A percentile compares a stretch with the other conserved stretches of the same genome.
Evolutionary conservation across 2,888 invertebrate genomes (phyloP).

Genomic region (Drosophila subsilvestris): DNA sequence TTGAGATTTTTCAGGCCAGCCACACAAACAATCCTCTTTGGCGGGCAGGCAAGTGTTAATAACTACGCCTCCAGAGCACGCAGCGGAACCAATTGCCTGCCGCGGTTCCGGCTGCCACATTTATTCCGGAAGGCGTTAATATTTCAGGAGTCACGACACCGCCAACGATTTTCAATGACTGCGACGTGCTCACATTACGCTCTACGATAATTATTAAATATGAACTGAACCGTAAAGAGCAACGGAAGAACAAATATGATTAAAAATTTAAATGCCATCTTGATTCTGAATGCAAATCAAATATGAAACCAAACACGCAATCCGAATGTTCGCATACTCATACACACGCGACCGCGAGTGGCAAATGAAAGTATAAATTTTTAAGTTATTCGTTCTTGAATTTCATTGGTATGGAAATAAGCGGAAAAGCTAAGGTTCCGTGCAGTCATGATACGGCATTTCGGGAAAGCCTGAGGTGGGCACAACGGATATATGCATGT

Average conservation of each 20-base stretch:
- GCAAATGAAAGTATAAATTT: slow-evolving; percentile 43
- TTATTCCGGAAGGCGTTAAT: slow-evolving; percentile 46
- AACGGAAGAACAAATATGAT: slow-evolving; percentile 40
- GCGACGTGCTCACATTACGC: slow-evolving; percentile 45
- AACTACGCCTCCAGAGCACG: slow-evolving; percentile 40
- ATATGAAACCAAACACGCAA: slow-evolving; percentile 29
- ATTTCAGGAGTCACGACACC: slow-evolving; percentile 43
- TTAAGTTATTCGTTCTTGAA: slow-evolving; percentile 25
- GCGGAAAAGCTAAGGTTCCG: slow-evolving; percentile 25
- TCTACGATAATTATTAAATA: slow-evolving; percentile 52
- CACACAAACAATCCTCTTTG: not conserved
- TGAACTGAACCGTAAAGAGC: slow-evolving; percentile 26
- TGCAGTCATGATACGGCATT: slow-evolving; percentile 15
- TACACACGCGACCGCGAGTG: not conserved
- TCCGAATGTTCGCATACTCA: slow-evolving; percentile 12
- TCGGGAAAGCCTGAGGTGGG: not conserved
- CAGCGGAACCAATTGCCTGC: slow-evolving; percentile 4
- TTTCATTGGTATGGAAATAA: slow-evolving; percentile 21
- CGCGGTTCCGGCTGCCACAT: slow-evolving; percentile 21
- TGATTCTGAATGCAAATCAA: slow-evolving; percentile 54
- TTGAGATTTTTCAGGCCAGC: not conserved
- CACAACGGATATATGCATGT: slow-evolving; percentile 2
- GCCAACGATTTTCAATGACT: slow-evolving; percentile 38
- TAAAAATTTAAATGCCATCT: slow-evolving; percentile 47
- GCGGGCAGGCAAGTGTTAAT: slow-evolving; percentile 56